Evolutionary conservation across 2,888 invertebrate species (phyloP), one percentile per base, ranked within the genome.

Genomic region (Beris chalybata): DNA sequence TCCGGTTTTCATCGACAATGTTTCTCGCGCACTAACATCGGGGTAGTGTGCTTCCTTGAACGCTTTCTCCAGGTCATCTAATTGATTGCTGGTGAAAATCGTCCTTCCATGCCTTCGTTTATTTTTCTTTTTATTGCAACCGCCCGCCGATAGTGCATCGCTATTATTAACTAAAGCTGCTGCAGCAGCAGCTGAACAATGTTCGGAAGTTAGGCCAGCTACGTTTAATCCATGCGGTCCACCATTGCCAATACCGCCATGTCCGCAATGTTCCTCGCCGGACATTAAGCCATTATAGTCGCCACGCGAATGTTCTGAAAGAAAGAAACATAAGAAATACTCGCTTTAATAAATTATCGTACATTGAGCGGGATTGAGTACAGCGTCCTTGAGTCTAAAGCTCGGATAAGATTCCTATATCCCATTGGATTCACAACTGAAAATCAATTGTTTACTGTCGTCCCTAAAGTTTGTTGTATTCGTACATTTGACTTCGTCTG

Each of bases 1-100:
- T 80, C 94, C 95, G 53, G 94, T 94, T 82, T 94, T 93, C 75
- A 94, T 87, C 68, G 93, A 93, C 73, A 95, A 86, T 91, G 93
- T 92, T 83, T 95, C 94, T 67, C 98, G 84, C 64, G 97, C 97
- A 82, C 97, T 97, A 72, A 99, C 97, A 83, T 99, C 98, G 6
- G 99, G 98, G 83, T 99, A 99, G 85, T 98, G 98, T 54, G 98
- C 97, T 79, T 97, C 97, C 82, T 97, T 96, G 87, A 99, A 99
- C 32, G 98, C 96, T 82, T 97, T 96, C 85, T 99, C 98, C 82
- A 99, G 86, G 83, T 98, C 97, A 83, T 99, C 97, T 84, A 98
- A 87, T 85, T 99, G 98, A 85, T 95, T 97, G 79, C 95, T 95
- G 73, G 98, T 97, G 88, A 99, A 99, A 84, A 99, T 99, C 74